phyloP scores from a whole-genome alignment of 2,113 vertebrate genomes.

The Herpetotheres cachinnans region DNA sequence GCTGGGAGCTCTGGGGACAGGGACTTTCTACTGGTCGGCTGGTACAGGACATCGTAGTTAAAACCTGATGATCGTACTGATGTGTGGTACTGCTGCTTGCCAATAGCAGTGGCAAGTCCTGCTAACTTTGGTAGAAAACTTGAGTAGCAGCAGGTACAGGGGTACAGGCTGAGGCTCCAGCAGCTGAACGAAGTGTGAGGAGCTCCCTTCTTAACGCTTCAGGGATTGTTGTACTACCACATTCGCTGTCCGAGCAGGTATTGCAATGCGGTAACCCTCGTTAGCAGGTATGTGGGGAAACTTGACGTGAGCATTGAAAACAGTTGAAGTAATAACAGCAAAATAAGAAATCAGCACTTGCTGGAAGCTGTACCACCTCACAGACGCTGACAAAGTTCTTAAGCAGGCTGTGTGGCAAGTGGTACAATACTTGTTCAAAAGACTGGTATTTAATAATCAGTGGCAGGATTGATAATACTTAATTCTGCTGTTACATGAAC shows the following conservation, averaged over 20 bases:
- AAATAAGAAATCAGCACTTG: not conserved
- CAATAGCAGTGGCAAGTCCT: not conserved
- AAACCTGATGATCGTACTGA: fast-evolving
- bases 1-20: not conserved
- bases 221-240: not conserved
- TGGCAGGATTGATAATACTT: not conserved
- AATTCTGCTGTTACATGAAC: not conserved
- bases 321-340: not conserved
- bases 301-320: not conserved
- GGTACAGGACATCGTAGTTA: fast-evolving
- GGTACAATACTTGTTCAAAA: not conserved
- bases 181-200: not conserved
- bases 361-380: not conserved
- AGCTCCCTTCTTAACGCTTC: not conserved
- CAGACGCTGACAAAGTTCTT: not conserved
- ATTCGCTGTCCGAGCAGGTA: not conserved
- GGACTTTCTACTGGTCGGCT: not conserved
- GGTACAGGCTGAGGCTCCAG: not conserved
- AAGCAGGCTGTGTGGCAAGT: not conserved
- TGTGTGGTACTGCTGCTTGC: not conserved
- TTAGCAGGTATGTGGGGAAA: fast-evolving
- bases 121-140: not conserved
- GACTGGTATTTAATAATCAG: not conserved
- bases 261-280: not conserved
- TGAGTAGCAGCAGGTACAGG: not conserved